Percentiles rank a stretch among this genome's conserved stretches.
Conservation (phyloP, 2,113 vertebrate species). For the Chaenogobius annularis region DNA sequence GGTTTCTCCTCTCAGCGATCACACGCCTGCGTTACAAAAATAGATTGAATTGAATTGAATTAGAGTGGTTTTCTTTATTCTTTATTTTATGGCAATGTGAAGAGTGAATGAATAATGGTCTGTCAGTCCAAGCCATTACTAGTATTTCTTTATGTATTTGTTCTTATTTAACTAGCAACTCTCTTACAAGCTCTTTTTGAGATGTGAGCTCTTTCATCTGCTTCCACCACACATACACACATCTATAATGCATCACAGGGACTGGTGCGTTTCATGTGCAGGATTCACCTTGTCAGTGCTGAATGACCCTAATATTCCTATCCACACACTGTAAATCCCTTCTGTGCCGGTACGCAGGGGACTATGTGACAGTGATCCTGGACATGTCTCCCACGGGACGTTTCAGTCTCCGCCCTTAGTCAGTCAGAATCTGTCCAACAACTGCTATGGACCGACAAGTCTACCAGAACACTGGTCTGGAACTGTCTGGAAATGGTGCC, state of each 20-base stretch:
- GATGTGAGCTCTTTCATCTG: not conserved
- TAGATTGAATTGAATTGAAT: too few species aligned
- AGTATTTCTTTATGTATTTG: too few species aligned
- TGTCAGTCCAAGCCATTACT: too few species aligned
- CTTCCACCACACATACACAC: not conserved
- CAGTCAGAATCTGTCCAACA: slow-evolving; percentile 31
- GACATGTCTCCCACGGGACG: slow-evolving; percentile 29
- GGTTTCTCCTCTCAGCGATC: too few species aligned
- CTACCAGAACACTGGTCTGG: slow-evolving; percentile 5
- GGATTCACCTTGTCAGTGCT: slow-evolving; percentile 8
- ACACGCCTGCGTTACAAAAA: too few species aligned
- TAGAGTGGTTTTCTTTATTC: too few species aligned
- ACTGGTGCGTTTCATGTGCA: slow-evolving; percentile 10
- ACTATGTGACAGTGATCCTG: slow-evolving; percentile 25
- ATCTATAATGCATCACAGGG: not conserved
- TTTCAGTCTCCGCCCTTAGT: slow-evolving; percentile 38
- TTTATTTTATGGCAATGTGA: too few species aligned
- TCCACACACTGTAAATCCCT: slow-evolving; percentile 12
- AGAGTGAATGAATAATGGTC: too few species aligned
- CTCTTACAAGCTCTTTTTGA: not conserved
- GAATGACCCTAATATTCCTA: slow-evolving; percentile 6
- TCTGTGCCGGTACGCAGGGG: slow-evolving; percentile 19
- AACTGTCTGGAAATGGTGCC: not conserved
- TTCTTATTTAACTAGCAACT: too few species aligned
- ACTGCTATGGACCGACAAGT: slow-evolving; percentile 20